A percentile compares a stretch with the other conserved stretches of the same genome.
phyloP scores from a whole-genome alignment of 2,113 vertebrate genomes.

The Pedetes capensis region DNA sequence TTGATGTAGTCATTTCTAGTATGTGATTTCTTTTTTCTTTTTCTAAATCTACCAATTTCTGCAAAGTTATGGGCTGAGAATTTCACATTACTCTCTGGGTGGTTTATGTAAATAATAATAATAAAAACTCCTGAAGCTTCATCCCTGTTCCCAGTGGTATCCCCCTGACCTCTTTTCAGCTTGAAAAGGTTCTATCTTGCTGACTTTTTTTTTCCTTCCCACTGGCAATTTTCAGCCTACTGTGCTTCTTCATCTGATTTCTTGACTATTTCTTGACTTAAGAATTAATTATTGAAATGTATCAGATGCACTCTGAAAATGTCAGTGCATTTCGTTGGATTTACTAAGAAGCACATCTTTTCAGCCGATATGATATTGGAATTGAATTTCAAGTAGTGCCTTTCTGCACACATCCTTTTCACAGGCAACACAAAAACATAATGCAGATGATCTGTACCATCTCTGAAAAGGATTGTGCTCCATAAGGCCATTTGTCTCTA shows the following conservation, averaged over 20 bases:
- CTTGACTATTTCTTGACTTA: slow-evolving; percentile 69
- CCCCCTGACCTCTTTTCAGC: slow-evolving; percentile 75
- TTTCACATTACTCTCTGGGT: slow-evolving; percentile 34
- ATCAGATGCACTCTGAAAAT: slow-evolving; percentile 67
- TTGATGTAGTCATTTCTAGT: slow-evolving; percentile 49
- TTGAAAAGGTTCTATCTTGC: slow-evolving; percentile 65
- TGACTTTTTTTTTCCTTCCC: slow-evolving; percentile 61
- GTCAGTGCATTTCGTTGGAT: slow-evolving; percentile 54
- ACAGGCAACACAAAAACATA: slow-evolving; percentile 40
- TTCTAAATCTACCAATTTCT: slow-evolving; percentile 30
- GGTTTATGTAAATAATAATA: slow-evolving; percentile 78
- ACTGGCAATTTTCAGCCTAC: slow-evolving; percentile 70
- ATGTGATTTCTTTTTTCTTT: slow-evolving; percentile 59
- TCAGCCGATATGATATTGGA: slow-evolving; percentile 44
- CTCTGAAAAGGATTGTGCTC: neutral
- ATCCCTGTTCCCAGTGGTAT: slow-evolving; percentile 66
- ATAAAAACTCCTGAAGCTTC: slow-evolving; percentile 54
- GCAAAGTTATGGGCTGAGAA: slow-evolving; percentile 42
- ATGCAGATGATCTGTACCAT: slow-evolving; percentile 50
- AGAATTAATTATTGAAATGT: slow-evolving; percentile 77
- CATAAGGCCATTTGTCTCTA: slow-evolving; percentile 55
- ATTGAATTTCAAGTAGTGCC: slow-evolving; percentile 65
- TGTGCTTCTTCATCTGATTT: slow-evolving; percentile 71
- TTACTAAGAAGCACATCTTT: slow-evolving; percentile 66
- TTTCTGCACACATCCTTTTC: slow-evolving; percentile 47